Evolutionary conservation across 2,888 invertebrate genomes (phyloP).

Genomic region (Synergus japonicus): DNA sequence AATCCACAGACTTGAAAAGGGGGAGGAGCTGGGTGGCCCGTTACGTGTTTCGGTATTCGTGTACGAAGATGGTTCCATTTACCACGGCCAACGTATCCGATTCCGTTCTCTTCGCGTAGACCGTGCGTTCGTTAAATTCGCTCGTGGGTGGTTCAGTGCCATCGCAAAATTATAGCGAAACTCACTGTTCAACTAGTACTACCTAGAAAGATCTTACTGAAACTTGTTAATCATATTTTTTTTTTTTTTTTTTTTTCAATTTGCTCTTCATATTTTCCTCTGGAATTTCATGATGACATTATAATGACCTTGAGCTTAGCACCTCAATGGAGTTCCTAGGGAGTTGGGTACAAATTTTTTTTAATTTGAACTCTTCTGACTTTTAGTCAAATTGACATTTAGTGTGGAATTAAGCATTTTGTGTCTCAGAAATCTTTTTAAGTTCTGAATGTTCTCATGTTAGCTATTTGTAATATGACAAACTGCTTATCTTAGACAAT

Average conservation of each 20-base stretch:
- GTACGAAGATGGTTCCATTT: conserved; percentile 34
- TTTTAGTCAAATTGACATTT: no score
- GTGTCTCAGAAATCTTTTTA: neutral
- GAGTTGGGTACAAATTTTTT: neutral
- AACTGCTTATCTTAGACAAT: neutral
- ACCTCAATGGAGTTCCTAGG: neutral
- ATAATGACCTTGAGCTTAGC: neutral
- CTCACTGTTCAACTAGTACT: neutral
- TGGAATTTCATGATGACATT: neutral
- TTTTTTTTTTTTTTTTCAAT: neutral
- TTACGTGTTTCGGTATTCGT: conserved; percentile 18
- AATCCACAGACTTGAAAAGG: neutral
- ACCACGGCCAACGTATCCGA: conserved; percentile 25
- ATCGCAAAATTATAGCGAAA: conserved; percentile 18
- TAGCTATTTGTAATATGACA: neutral
- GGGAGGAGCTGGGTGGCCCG: conserved; percentile 35
- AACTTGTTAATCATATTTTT: neutral
- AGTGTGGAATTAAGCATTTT: neutral
- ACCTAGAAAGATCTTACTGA: neutral
- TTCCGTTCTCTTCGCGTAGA: conserved; percentile 27
- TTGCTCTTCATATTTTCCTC: neutral
- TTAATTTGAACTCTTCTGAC: neutral
- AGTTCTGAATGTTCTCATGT: neutral
- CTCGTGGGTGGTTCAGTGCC: conserved; percentile 26
- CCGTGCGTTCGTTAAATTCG: conserved; percentile 2